Conservation (phyloP, 2,797 vertebrate genomes). For the Ctenochaetus hawaiiensis region DNA sequence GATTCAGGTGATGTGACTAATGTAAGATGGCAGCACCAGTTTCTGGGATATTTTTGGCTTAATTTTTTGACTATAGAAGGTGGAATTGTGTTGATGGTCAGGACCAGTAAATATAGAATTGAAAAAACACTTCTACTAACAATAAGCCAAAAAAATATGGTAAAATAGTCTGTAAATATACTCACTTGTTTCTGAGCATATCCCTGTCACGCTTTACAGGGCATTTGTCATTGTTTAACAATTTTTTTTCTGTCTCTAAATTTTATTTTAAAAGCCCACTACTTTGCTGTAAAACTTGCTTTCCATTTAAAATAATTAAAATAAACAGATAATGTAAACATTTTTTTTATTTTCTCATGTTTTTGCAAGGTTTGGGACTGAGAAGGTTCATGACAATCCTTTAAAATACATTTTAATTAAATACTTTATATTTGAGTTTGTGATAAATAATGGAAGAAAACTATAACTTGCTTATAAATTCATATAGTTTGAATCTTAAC, state of each 20-base stretch:
- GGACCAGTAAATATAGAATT: background rate
- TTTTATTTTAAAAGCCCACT: background rate
- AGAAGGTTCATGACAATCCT: conserved; percentile 5
- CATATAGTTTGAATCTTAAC: background rate
- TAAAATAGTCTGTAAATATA: too few species aligned
- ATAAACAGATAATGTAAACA: conserved; percentile 11
- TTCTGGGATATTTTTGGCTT: too few species aligned
- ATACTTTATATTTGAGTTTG: background rate
- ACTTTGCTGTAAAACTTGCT: background rate
- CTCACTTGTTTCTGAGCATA: background rate
- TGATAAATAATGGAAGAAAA: conserved; percentile 35
- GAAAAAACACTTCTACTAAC: background rate
- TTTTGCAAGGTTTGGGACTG: conserved; percentile 3
- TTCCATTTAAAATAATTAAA: background rate
- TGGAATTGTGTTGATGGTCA: too few species aligned
- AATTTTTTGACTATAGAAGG: too few species aligned
- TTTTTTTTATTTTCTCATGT: conserved; percentile 22
- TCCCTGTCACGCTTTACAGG: too few species aligned
- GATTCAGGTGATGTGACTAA: too few species aligned
- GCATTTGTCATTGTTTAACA: too few species aligned
- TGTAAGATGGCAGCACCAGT: too few species aligned
- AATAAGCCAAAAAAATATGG: too few species aligned
- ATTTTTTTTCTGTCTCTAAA: too few species aligned
- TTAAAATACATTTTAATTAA: conserved; percentile 30
- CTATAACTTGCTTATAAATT: background rate